Conservation (phyloP, 2,888 invertebrate species). For the Didymodactylos carnosus region DNA sequence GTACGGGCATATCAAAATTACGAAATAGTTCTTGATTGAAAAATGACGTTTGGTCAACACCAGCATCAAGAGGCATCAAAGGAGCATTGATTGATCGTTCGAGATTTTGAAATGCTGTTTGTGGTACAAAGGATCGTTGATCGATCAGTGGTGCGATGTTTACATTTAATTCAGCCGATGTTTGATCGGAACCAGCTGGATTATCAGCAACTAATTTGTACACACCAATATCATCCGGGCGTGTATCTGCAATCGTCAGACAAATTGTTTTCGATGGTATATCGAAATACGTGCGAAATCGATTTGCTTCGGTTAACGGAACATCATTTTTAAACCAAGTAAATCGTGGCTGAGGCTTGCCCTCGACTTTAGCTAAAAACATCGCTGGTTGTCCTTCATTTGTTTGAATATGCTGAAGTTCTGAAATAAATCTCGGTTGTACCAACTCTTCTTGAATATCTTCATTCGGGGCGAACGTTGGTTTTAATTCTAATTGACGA, state of each 20-base stretch:
- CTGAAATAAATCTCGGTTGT: not conserved
- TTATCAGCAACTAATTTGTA: slow-evolving; percentile 7
- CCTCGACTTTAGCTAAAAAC: slow-evolving; percentile 64
- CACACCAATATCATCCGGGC: slow-evolving; percentile 5
- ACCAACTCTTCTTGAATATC: not conserved
- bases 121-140: not conserved
- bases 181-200: slow-evolving; percentile 2
- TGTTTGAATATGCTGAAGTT: not conserved
- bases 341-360: slow-evolving; percentile 58
- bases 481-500: not conserved
- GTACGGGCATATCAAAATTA: not conserved
- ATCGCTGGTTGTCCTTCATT: slow-evolving; percentile 2
- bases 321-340: slow-evolving; percentile 13
- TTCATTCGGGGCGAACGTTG: not conserved
- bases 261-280: slow-evolving; percentile 8
- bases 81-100: not conserved
- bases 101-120: not conserved
- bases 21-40: slow-evolving; percentile 28
- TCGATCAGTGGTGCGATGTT: not conserved
- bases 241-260: slow-evolving; percentile 1
- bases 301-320: not conserved
- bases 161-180: not conserved
- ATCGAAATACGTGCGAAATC: slow-evolving; percentile 11
- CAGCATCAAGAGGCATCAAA: not conserved
- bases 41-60: slow-evolving; percentile 30